Conservation (phyloP, 2,888 invertebrate species). For the Euplexia lucipara region DNA sequence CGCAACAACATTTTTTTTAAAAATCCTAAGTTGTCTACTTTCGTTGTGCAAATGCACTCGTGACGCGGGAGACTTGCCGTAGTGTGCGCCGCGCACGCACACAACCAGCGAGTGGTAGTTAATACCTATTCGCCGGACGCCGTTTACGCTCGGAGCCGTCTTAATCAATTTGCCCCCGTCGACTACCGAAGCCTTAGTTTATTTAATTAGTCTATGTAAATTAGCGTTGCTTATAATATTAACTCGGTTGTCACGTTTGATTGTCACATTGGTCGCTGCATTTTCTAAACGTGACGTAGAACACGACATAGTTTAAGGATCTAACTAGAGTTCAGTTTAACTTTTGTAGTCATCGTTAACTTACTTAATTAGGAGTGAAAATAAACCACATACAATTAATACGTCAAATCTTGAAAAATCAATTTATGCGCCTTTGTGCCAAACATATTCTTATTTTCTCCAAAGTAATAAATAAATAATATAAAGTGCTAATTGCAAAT, state of each 20-base stretch:
- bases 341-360: background rate
- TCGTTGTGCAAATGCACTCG: too few species aligned
- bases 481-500: background rate
- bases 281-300: constrained; percentile 65
- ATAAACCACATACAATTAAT: background rate
- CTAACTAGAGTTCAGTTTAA: constrained; percentile 31
- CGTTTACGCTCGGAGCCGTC: too few species aligned
- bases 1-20: too few species aligned
- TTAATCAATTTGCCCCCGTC: background rate
- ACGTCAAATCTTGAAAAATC: background rate
- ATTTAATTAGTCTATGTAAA: constrained; percentile 59
- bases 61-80: too few species aligned
- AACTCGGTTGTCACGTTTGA: constrained; percentile 68
- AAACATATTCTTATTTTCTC: background rate
- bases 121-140: too few species aligned
- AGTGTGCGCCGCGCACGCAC: too few species aligned
- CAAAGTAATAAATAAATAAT: background rate
- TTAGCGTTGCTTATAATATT: constrained; percentile 53
- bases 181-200: constrained; percentile 30
- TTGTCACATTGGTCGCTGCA: constrained; percentile 65
- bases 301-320: constrained; percentile 27
- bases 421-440: background rate
- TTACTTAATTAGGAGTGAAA: constrained; percentile 6
- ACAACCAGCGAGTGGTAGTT: too few species aligned
- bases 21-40: too few species aligned